Evolutionary conservation across 2,797 vertebrate species (phyloP).

Genomic region (Octomys mimax): DNA sequence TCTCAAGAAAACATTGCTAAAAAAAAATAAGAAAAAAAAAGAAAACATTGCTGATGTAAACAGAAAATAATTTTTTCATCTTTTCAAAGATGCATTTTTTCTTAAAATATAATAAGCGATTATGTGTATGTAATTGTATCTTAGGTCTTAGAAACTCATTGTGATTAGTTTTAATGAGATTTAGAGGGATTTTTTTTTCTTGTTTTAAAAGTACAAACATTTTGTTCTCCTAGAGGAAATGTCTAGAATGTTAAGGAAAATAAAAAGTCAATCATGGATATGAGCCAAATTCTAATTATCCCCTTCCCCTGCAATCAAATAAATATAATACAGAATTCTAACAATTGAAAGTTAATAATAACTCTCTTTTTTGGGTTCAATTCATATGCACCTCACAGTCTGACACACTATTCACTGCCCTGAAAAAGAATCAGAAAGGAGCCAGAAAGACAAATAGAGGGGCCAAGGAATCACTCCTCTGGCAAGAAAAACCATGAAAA

Average conservation of each 20-base stretch:
- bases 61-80: not conserved
- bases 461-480: constrained; percentile 76
- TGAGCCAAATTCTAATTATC: constrained; percentile 60
- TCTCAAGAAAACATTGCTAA: constrained; percentile 15
- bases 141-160: not conserved
- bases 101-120: not conserved
- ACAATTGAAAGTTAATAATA: constrained; percentile 55
- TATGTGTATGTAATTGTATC: not conserved
- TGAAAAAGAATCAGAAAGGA: constrained; percentile 76
- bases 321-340: constrained; percentile 58
- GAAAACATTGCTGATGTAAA: not conserved
- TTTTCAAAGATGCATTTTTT: constrained; percentile 31
- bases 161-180: constrained; percentile 32
- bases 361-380: not conserved
- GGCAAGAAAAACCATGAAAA: constrained; percentile 66
- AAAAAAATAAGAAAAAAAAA: not conserved
- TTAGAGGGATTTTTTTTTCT: not conserved
- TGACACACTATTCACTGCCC: constrained; percentile 66
- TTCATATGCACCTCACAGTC: constrained; percentile 45
- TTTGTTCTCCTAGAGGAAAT: constrained; percentile 11
- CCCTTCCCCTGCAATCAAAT: not conserved
- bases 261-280: not conserved
- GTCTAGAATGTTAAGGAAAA: constrained; percentile 13
- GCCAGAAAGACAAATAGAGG: constrained; percentile 70
- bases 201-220: not conserved